phyloP scores from a whole-genome alignment of 2,113 vertebrate genomes.

The Donacobius atricapilla region DNA sequence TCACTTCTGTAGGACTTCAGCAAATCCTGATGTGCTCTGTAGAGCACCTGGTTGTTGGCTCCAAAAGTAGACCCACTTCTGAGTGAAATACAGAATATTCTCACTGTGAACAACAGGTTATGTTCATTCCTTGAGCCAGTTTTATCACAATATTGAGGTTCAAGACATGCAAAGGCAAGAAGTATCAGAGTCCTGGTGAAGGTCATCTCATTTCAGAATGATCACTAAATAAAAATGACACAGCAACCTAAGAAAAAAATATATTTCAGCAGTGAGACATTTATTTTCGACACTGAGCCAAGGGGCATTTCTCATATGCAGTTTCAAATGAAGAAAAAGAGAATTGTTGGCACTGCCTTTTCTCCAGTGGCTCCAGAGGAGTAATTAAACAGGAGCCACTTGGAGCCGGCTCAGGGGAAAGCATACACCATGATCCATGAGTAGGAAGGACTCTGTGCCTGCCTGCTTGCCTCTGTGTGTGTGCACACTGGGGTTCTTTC shows the following conservation, averaged over 20 bases:
- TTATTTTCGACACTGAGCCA: constrained; percentile 1
- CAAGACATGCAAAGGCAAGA: neutral
- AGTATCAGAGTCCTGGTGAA: neutral
- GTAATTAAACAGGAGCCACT: constrained; percentile 38
- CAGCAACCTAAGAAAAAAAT: neutral
- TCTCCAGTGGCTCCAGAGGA: neutral
- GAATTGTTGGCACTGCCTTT: neutral
- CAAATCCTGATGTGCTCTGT: neutral
- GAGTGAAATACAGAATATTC: neutral
- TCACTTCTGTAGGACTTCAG: neutral
- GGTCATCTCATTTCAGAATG: neutral
- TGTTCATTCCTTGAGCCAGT: neutral
- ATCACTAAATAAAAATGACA: neutral
- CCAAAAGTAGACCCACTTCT: neutral
- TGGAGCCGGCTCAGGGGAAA: fast-evolving
- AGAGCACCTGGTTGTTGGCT: neutral
- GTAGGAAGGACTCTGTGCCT: neutral
- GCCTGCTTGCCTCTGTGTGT: neutral
- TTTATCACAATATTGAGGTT: neutral
- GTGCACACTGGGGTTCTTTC: neutral
- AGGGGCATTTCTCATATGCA: constrained; percentile 4
- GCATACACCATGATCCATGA: fast-evolving
- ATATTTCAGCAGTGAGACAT: neutral
- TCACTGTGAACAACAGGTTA: neutral
- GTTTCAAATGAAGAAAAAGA: neutral